A percentile compares a stretch with the other conserved stretches of the same genome.
phyloP scores from a whole-genome alignment of 2,888 invertebrate genomes.

The Limnephilus rhombicus region DNA sequence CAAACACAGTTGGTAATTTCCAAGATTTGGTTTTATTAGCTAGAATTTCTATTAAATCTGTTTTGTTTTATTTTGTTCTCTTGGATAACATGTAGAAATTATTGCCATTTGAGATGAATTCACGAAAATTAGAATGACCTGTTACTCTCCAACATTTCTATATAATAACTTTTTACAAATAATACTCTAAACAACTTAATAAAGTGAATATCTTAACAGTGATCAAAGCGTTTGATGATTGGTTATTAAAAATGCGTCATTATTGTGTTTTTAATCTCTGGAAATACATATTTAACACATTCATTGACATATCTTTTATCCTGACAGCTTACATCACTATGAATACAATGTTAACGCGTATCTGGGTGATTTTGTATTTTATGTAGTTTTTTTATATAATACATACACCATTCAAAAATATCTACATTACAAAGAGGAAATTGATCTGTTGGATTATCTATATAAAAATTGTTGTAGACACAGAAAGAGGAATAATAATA shows the following conservation, averaged over 20 bases:
- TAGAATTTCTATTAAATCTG: background rate
- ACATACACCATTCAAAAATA: constrained; percentile 32
- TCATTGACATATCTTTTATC: background rate
- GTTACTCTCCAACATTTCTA: constrained; percentile 14
- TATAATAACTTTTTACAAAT: constrained; percentile 62
- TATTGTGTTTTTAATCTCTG: constrained; percentile 30
- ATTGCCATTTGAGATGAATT: background rate
- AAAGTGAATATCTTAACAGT: constrained; percentile 52
- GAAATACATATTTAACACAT: constrained; percentile 23
- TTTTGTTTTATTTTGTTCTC: background rate
- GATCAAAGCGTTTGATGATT: constrained; percentile 20
- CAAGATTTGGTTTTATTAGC: background rate
- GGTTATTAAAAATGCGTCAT: constrained; percentile 3
- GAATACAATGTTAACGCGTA: constrained; percentile 28
- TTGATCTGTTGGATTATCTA: background rate
- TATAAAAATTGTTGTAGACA: constrained; percentile 17
- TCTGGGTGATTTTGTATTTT: background rate
- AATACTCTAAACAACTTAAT: constrained; percentile 33
- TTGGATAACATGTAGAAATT: background rate
- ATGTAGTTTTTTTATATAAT: constrained; percentile 12
- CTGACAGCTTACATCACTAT: constrained; percentile 7
- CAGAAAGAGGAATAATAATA: background rate
- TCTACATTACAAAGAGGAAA: constrained; percentile 47
- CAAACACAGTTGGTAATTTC: background rate
- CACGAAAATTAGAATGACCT: constrained; percentile 3